Evolutionary conservation across 2,113 vertebrate genomes (phyloP), one percentile per base, ranked within the genome.

Genomic region (Monarcha castaneiventris): DNA sequence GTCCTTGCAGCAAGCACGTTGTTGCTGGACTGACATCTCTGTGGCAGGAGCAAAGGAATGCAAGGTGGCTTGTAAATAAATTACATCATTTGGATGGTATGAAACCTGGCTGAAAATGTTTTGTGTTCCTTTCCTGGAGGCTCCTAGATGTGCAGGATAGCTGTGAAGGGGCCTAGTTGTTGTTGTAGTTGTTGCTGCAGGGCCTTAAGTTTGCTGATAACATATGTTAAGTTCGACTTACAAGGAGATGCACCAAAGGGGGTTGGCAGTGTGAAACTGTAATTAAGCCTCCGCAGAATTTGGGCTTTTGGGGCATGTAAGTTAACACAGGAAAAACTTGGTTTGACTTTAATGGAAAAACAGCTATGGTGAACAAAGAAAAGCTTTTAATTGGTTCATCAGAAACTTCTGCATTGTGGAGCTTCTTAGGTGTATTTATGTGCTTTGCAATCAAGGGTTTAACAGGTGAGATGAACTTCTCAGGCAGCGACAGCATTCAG

Each of bases 91-190:
- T 85, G 62, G 61, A 76, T 59, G 87, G 56, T 76, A 86, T 49
- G 84, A 92, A 91, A 90, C 54, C 71, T 96, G 80, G 29, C 59
- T 87, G 91, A 71, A 94, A 84, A 94, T 94, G 81, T 37, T 97
- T 94, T 84, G 67, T 93, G 39, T 94, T 95, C 80, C 32, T 95
- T 95, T 97, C 93, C 94, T 95, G 76, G 90, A 88, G 90, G 84
- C 91, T 92, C 21, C 74, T 91, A 54, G 43, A 92, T 94, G 76
- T 74, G 44, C 41, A 22, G 92, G 79, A 86, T 92, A 82, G 87
- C 77, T 96, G 76, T 85, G 78, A 59, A 89, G 78, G 55, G 49
- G 66, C 66, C 59, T 92, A 23, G 67, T 67, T 73, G 44, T 72
- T 73, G 54, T 68, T 66, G 54, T 63, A 72, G 35, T 58, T 89